Evolutionary conservation across 2,888 invertebrate genomes (phyloP).

Genomic region (Parnassius mnemosyne): DNA sequence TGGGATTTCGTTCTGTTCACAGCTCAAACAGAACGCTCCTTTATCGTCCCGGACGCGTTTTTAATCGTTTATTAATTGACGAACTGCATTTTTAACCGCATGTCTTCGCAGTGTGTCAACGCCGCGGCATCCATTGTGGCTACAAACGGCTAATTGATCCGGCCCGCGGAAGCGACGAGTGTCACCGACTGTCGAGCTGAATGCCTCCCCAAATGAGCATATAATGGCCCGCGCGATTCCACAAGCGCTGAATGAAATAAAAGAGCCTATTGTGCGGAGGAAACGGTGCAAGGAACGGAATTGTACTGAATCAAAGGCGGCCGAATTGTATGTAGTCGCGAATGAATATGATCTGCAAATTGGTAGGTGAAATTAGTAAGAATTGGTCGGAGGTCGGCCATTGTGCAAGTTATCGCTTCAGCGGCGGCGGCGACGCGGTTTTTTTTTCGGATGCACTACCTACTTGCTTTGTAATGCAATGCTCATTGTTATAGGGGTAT

Average conservation of each 20-base stretch:
- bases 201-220: slow-evolving; percentile 65
- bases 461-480: not conserved
- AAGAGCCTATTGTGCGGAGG: slow-evolving; percentile 45
- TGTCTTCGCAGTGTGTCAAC: slow-evolving; percentile 10
- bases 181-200: slow-evolving; percentile 48
- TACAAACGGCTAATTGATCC: slow-evolving; percentile 61
- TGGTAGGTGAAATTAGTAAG: slow-evolving; percentile 59
- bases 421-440: slow-evolving; percentile 36
- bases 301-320: slow-evolving; percentile 56
- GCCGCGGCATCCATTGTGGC: slow-evolving; percentile 29
- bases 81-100: slow-evolving; percentile 4
- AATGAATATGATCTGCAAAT: slow-evolving; percentile 58
- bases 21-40: not conserved
- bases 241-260: slow-evolving; percentile 37
- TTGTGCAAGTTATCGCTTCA: slow-evolving; percentile 46
- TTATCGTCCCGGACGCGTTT: slow-evolving; percentile 4
- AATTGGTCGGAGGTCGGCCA: slow-evolving; percentile 38
- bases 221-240: slow-evolving; percentile 50
- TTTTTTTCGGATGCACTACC: slow-evolving; percentile 4
- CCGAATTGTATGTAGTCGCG: slow-evolving; percentile 56
- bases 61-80: slow-evolving; percentile 22
- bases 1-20: slow-evolving; percentile 2
- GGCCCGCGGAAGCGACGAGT: slow-evolving; percentile 58
- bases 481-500: not conserved
- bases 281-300: slow-evolving; percentile 44